Evolutionary conservation across 1,140 invertebrate species (phyloP), one percentile per base, ranked within the genome.

Genomic region (Doryteuthis pealeii): DNA sequence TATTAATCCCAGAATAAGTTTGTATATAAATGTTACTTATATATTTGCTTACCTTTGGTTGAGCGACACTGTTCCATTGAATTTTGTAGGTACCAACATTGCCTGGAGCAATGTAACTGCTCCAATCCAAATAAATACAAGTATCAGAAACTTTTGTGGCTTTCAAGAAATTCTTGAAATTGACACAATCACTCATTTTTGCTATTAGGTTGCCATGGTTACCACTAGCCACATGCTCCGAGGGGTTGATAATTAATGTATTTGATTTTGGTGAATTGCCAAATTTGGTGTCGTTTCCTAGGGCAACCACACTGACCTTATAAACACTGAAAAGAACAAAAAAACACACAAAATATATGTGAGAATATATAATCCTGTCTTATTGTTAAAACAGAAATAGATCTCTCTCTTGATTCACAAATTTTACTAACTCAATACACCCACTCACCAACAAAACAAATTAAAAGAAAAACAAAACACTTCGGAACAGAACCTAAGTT

Each of bases 21-120:
- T n/a, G n/a, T n/a, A n/a, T n/a, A n/a, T n/a, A n/a, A n/a, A n/a
- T n/a, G n/a, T n/a, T n/a, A n/a, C n/a, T n/a, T n/a, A n/a, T n/a
- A n/a, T n/a, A n/a, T 15, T 1, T 15, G 81, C 82, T 82, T 76
- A 87, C 86, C 12, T 81, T 81, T 40, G 85, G 85, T 72, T 87
- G 85, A 14, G 84, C 86, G 12, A 87, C 85, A 80, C 82, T 85
- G 73, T 80, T 87, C 87, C 86, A 87, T 71, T 86, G 84, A 31
- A 87, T 82, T 79, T 83, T 86, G 78, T 85, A 88, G 45, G 79
- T 83, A 8, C 77, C 80, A 31, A 87, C 75, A 5, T 79, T 82
- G 18, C 85, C 82, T 28, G 80, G 81, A 73, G 83, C 84, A 28
- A 84, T 40, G 77, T 85, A 87, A 14, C 72, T 72, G 40, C 78